Base-by-base conservation (phyloP, 2,797 vertebrate genomes). In the Capromys pilorides region DNA sequence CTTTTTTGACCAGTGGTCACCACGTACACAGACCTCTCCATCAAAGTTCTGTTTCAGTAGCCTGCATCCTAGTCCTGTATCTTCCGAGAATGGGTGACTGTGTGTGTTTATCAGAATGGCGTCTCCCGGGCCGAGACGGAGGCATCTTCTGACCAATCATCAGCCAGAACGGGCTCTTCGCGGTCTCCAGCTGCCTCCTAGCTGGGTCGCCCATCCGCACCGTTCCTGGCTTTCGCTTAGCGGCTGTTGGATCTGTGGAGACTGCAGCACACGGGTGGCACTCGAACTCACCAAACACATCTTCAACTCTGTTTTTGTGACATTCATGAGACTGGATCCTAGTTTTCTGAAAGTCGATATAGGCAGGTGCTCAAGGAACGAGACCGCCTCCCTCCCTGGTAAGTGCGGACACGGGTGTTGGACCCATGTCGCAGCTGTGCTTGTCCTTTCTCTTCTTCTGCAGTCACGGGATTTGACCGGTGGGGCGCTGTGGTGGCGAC, bases 401-500 rank as follows among this genome's bases (percentile, higher is more conserved):
- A 7, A 82, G 59, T 11, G 85, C 80, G 39, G 59, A 82, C 6
- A 41, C 26, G 3, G n/a, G 19, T 6, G 66, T 88, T 86, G 24
- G 69, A 5, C 67, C n/a, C 51, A 36, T 59, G 95, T 97, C 71
- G 79, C 28, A 45, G 4, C 57, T 36, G 9, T 86, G 39, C 59
- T 12, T 7, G 69, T 36, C 21, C 92, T 97, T 86, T 98, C 92
- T 93, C 78, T 64, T 97, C 45, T 96, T 94, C 97, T 95, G 90
- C 97, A 98, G 99, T 99, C 64, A 99, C 99, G 14, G 99, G 99
- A 75, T 98, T 99, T 11, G 97, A 99, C 96, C 98, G 99, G 88
- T 99, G 99, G 99, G 99, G 99, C 0, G 99, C 99, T 1, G 98
- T 99, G 57, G 98, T 99, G 91, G 99, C 99, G 0, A 99, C 99